These are phyloP conservation scores for Pilophorus perplexus DNA, from an alignment of 2,888 invertebrate species.

Conservation along the genomic window DNA sequence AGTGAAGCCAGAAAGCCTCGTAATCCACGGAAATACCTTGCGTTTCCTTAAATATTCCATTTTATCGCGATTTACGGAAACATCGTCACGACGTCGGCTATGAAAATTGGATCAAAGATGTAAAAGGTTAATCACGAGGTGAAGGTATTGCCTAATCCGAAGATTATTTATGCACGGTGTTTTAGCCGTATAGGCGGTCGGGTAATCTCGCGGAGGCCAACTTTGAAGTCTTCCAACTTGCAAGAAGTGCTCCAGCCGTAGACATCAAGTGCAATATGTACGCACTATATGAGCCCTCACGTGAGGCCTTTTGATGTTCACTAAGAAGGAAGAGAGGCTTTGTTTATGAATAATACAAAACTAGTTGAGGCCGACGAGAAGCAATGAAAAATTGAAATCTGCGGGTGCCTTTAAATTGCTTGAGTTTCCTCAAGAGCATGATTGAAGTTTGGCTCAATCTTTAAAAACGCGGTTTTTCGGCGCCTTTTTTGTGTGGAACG, in stretches of 20 bases:
- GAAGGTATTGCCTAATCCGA: slow-evolving; percentile 13
- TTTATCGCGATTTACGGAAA: slow-evolving; percentile 7
- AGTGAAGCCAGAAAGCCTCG: no score
- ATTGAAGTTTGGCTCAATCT: no score
- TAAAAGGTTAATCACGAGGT: slow-evolving; percentile 24
- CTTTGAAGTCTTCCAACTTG: no score
- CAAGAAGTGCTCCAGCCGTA: no score
- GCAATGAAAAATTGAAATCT: no score
- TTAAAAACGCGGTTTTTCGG: no score
- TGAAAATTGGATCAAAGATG: slow-evolving; percentile 33
- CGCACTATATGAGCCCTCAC: no score
- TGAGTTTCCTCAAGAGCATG: no score
- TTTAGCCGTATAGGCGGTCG: slow-evolving; percentile 15
- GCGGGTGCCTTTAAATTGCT: no score
- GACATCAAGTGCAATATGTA: no score
- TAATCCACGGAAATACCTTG: not conserved
- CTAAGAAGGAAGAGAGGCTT: no score
- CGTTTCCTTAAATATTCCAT: slow-evolving; percentile 14
- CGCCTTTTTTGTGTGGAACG: no score
- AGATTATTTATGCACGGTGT: slow-evolving; percentile 29
- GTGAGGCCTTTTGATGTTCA: slow-evolving; percentile 33
- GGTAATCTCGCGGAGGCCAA: slow-evolving; percentile 26
- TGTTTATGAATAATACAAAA: slow-evolving; percentile 28
- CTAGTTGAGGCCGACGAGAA: not conserved
- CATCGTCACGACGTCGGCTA: slow-evolving; percentile 1